Base-by-base conservation (phyloP, 1,140 invertebrate genomes). In the Monomorium pharaonis region DNA sequence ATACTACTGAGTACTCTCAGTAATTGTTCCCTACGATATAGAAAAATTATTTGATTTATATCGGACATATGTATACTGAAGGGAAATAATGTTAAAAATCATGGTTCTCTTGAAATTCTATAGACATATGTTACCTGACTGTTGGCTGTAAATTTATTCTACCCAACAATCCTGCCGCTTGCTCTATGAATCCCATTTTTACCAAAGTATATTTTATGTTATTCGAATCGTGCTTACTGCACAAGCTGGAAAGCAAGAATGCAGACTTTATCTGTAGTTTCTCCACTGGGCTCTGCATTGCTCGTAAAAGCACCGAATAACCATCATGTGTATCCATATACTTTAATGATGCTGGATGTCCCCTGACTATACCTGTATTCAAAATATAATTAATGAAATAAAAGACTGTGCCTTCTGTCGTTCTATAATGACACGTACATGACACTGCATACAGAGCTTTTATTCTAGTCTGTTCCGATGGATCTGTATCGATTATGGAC, bases 371-470 rank as follows among this genome's bases (percentile, higher is more conserved):
- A 94, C 96, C 96, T 97, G 86, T 18, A 94, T 62, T 62, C 10
- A 37, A 78, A 27, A 42, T 47, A 77, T 27, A 84, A 24, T 21
- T 27, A 62, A 74, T 42, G 67, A 49, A 12, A 24, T 62, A 10
- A 58, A 58, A 12, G 33, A 14, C 0, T 12, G 0, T 14, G 4
- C 3, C 24, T 14, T 0, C 0, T 21, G 7, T 21, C 18, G 0
- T 30, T 56, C 10, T 0, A 2, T 58, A n/a, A n/a, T n/a, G n/a
- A n/a, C 75, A 94, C 96, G 96, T 94, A 97, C 97, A 97, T 83
- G 97, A 98, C 44, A 98, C 91, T 75, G 97, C 97, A 93, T 97
- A 97, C 1, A 98, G 86, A 33, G 97, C 96, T 94, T 98, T 98
- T 10, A 96, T 93, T 86, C 96, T 95, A 0, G 97, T 96, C 33